A percentile compares a stretch with the other conserved stretches of the same genome.
These are phyloP conservation scores for Eutrigla gurnardus DNA, from an alignment of 2,797 vertebrate genomes.

Conservation along the genomic window DNA sequence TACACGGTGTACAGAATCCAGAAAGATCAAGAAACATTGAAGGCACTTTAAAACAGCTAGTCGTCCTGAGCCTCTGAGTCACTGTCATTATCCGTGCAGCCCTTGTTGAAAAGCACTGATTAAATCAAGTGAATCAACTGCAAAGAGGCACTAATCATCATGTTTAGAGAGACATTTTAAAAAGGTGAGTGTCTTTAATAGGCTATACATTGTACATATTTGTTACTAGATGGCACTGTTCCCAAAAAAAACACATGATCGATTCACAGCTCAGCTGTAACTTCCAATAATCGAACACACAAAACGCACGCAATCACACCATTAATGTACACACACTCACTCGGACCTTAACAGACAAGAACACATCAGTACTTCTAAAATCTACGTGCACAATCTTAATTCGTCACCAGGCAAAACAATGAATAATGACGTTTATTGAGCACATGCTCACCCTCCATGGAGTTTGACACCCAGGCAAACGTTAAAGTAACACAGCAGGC, in stretches of 20 bases:
- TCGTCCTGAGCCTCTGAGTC: constrained; percentile 29
- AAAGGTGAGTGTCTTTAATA: constrained; percentile 40
- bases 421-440: background rate
- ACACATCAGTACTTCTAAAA: constrained; percentile 44
- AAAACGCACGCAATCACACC: background rate
- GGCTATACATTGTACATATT: constrained; percentile 41
- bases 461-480: constrained; percentile 3
- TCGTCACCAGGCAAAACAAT: constrained; percentile 28
- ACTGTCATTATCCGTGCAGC: constrained; percentile 46
- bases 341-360: constrained; percentile 5
- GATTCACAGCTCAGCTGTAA: constrained; percentile 65
- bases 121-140: constrained; percentile 48
- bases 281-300: constrained; percentile 22
- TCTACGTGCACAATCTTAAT: constrained; percentile 25
- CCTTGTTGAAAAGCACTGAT: constrained; percentile 61
- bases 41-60: constrained; percentile 76
- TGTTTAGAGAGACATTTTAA: constrained; percentile 25
- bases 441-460: constrained; percentile 4
- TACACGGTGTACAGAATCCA: constrained; percentile 36
- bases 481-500: constrained; percentile 34
- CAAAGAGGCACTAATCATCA: constrained; percentile 68
- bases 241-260: constrained; percentile 40
- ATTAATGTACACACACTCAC: background rate
- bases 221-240: constrained; percentile 69
- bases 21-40: constrained; percentile 50